Conservation (phyloP, 2,113 vertebrate species). For the Zingel zingel region DNA sequence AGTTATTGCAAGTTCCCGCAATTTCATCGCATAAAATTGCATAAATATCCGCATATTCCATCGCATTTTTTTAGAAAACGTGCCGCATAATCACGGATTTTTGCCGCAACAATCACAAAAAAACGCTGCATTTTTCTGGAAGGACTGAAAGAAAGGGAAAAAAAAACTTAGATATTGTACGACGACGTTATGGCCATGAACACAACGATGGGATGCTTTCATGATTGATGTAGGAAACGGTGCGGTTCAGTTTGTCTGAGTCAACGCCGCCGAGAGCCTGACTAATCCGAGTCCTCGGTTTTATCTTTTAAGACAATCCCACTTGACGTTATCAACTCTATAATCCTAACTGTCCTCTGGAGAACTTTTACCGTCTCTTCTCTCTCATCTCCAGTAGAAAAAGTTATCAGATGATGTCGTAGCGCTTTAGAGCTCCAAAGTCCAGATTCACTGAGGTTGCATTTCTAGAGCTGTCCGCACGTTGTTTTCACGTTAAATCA, state of each 20-base stretch:
- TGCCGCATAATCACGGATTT: too few relatives aligned
- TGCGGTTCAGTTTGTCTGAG: neutral
- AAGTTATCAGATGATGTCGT: neutral
- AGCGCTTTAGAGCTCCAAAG: neutral
- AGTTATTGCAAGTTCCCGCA: too few relatives aligned
- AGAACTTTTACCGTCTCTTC: neutral
- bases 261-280: neutral
- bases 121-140: too few relatives aligned
- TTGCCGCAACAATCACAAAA: too few relatives aligned
- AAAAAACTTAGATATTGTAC: neutral
- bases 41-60: too few relatives aligned
- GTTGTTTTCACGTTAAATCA: neutral
- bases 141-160: too few relatives aligned
- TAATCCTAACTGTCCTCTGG: neutral
- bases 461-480: neutral
- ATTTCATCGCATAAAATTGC: too few relatives aligned
- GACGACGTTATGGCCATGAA: neutral
- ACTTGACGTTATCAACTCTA: neutral
- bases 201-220: neutral
- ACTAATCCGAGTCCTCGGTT: constrained; percentile 5
- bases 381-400: neutral
- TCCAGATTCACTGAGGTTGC: neutral
- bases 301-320: neutral
- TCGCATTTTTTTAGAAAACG: too few relatives aligned
- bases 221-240: neutral